Base-by-base conservation (phyloP, 2,888 invertebrate species). In the Myopa tessellatipennis region DNA sequence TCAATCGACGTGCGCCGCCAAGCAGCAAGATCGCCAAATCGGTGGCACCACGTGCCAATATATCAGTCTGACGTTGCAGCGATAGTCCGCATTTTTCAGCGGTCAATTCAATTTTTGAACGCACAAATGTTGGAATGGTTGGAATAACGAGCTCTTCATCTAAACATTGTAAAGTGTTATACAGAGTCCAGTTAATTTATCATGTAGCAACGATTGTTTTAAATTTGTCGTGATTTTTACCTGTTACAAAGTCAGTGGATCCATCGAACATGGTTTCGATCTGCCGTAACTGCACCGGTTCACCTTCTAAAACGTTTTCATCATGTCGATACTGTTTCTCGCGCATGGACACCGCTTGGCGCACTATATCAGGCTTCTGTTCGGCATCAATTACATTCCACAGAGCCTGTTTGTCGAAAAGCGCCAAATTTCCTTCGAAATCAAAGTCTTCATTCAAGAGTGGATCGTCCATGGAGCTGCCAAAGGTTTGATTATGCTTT, bases 391-490 rank as follows among this genome's bases (percentile, higher is more conserved):
- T 92, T 88, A 94, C 92, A 84, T 95, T 92, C 92, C 94, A 95
- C 71, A 95, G 91, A 38, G 94, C 94, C 89, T 93, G 90, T 90
- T 97, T 97, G 90, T 97, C 94, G 90, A 98, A 98, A 70, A 98
- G 90, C 36, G 96, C 96, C 76, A 97, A 91, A 90, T 97, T 98
- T 81, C 96, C 96, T 87, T 98, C 97, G 91, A 98, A 97, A 91
- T 98, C 97, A 90, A 98, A 98, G 84, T 98, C 97, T 86, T 94
- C 87, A 69, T 87, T 85, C 77, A 89, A 82, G 4, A 85, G 79
- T 0, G 88, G 87, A 83, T 90, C 89, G 79, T 90, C 89, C 3
- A 88, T 84, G 3, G 89, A 88, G 26, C 87, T 86, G 36, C 87
- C 87, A 82, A 89, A 89, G 0, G 89, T 89, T 80, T 85, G 87